These are phyloP conservation scores for Hirtodrosophila alboralis DNA, from an alignment of 2,888 invertebrate genomes.

Conservation along the genomic window DNA sequence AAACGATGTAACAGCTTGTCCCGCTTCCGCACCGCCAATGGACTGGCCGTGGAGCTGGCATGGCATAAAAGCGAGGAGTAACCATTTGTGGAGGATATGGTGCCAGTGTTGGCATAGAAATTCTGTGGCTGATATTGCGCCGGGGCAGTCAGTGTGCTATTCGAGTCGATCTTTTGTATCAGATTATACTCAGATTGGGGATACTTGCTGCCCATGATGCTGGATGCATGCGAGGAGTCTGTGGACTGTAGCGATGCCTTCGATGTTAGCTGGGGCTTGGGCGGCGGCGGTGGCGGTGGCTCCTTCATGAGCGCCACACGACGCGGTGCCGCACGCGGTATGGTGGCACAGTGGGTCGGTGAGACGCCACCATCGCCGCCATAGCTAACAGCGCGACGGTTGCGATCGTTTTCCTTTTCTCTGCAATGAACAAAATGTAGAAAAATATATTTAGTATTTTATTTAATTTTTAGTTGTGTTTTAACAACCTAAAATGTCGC, in stretches of 20 bases:
- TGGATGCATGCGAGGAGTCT: conserved; percentile 60
- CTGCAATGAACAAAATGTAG: conserved; percentile 70
- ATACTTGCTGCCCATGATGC: conserved; percentile 81
- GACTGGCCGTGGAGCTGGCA: conserved; percentile 81
- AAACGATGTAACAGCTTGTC: conserved; percentile 84
- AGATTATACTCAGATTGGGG: conserved; percentile 83
- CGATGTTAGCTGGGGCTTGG: conserved; percentile 77
- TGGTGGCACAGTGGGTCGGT: conserved; percentile 72
- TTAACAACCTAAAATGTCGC: conserved; percentile 75
- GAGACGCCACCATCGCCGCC: conserved; percentile 76
- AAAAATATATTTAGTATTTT: conserved; percentile 6
- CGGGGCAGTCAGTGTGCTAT: conserved; percentile 75
- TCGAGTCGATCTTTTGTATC: conserved; percentile 82
- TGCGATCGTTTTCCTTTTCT: conserved; percentile 83
- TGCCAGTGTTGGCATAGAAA: conserved; percentile 80
- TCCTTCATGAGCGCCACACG: conserved; percentile 83
- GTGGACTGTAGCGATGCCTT: conserved; percentile 73
- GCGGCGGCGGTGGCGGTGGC: conserved; percentile 82
- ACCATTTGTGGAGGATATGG: conserved; percentile 67
- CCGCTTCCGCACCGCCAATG: conserved; percentile 82
- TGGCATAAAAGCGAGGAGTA: conserved; percentile 80
- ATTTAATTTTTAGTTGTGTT: conserved; percentile 7
- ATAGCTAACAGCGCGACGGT: conserved; percentile 83
- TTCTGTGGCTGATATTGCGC: conserved; percentile 81
- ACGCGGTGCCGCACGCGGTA: conserved; percentile 83